Conservation (phyloP, 2,888 invertebrate species). For the Drosophila cracens region DNA sequence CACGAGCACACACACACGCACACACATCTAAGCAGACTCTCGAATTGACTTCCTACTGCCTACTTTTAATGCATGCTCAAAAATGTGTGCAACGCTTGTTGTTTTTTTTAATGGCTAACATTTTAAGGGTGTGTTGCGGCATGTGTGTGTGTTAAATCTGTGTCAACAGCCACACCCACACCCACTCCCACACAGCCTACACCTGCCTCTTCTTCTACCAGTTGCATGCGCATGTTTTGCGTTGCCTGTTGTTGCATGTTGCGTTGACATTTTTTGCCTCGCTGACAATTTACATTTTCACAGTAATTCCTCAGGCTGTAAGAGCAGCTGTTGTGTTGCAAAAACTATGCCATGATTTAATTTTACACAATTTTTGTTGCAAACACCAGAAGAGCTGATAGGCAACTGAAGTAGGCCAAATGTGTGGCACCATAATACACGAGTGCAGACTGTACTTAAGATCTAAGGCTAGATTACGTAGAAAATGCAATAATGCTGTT, state of each 20-base stretch:
- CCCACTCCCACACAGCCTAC: neutral
- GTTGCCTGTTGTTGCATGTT: slow-evolving; percentile 71
- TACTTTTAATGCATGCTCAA: slow-evolving; percentile 61
- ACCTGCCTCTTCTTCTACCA: slow-evolving; percentile 43
- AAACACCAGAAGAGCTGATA: slow-evolving; percentile 23
- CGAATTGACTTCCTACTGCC: slow-evolving; percentile 24
- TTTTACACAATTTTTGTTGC: slow-evolving; percentile 60
- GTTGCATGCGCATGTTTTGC: slow-evolving; percentile 68
- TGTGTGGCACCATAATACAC: neutral
- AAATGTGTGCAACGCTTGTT: slow-evolving; percentile 65
- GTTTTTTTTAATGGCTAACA: slow-evolving; percentile 67
- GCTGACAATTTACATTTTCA: slow-evolving; percentile 62
- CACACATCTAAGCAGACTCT: slow-evolving; percentile 56
- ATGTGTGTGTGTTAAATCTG: slow-evolving; percentile 56
- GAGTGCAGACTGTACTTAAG: slow-evolving; percentile 6
- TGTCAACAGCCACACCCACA: slow-evolving; percentile 64
- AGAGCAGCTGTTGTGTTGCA: neutral
- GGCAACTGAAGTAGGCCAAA: slow-evolving; percentile 6
- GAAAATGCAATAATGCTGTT: neutral
- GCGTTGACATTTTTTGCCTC: slow-evolving; percentile 47
- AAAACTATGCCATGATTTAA: slow-evolving; percentile 65
- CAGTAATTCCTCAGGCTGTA: slow-evolving; percentile 47
- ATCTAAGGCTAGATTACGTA: neutral
- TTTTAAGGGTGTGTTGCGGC: slow-evolving; percentile 46
- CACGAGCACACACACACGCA: slow-evolving; percentile 10